Base-by-base conservation (phyloP, 2,888 invertebrate genomes). In the Strigamia crassipes region DNA sequence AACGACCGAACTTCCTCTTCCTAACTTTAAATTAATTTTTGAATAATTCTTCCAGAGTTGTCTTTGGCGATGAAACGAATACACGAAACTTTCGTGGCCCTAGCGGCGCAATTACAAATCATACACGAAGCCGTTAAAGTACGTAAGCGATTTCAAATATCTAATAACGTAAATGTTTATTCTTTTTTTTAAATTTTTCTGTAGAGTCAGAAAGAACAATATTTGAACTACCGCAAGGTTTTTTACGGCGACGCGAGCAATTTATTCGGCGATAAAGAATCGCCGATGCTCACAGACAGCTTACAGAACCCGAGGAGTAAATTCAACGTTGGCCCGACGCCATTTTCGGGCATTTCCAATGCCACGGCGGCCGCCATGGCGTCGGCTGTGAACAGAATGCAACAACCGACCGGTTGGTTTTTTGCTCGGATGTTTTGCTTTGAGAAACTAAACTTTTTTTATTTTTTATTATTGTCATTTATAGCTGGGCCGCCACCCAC, bases 41-140 rank as follows among this genome's bases (percentile, higher is more conserved):
- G 18, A n/a, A n/a, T n/a, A n/a, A n/a, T n/a, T n/a, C n/a, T 78
- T 78, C 10, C 88, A 94, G 96, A 96, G 88, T 87, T 96, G 83
- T 92, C 93, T 12, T 89, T 92, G 82, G 93, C 95, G 21, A 92
- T 96, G 88, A 91, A 92, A 42, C 92, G 94, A 86, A 91, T 96
- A 85, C 94, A 96, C 87, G 95, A 95, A 87, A 94, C 94, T 2
- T 92, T 96, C 85, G 92, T 96, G 42, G 94, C 94, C 0, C 88
- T 96, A 82, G 96, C 96, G n/a, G 96, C 95, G 0, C 92, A 94
- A 56, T 88, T 96, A 51, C 95, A 96, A 86, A 92, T 93, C 5
- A 92, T 94, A 0, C 96, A 96, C 84, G 88, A 88, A 83, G 85
- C 87, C 77, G 93, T 96, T 0, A 93, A 95, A 86, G 88, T 88